Conservation (phyloP, 2,113 vertebrate genomes). For the Xenopus borealis region DNA sequence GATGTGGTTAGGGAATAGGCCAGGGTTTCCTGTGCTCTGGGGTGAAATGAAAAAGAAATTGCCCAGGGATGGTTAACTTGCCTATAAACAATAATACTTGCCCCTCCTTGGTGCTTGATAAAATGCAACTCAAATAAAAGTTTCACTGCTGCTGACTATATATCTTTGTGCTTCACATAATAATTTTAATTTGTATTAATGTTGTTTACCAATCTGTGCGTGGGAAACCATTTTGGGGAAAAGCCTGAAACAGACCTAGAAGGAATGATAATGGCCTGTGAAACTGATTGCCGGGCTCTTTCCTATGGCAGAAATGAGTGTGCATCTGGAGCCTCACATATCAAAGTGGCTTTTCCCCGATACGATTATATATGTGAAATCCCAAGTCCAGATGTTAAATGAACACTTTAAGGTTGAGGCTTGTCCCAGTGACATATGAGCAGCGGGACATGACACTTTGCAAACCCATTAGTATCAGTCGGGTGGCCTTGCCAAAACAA, state of each 20-base stretch:
- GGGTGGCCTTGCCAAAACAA: constrained; percentile 20
- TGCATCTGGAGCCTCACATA: constrained; percentile 8
- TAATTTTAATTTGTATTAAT: too few species aligned
- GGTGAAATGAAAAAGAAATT: too few species aligned
- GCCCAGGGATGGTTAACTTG: too few species aligned
- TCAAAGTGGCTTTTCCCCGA: constrained; percentile 14
- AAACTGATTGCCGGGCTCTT: not conserved
- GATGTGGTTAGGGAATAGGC: too few species aligned
- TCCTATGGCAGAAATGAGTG: not conserved
- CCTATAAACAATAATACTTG: too few species aligned
- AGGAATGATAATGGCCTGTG: constrained; percentile 8
- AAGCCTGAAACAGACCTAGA: constrained; percentile 1
- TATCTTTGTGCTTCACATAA: too few species aligned
- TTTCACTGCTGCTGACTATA: too few species aligned
- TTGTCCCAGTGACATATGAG: constrained; percentile 42
- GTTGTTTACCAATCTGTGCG: too few species aligned
- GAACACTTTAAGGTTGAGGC: constrained; percentile 25
- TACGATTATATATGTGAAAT: constrained; percentile 28
- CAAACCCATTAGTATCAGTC: constrained; percentile 23
- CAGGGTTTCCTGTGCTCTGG: too few species aligned
- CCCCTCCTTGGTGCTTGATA: too few species aligned
- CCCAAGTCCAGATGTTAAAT: constrained; percentile 39
- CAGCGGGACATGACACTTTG: constrained; percentile 12
- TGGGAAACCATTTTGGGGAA: too few species aligned
- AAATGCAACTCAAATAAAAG: too few species aligned